A percentile compares a stretch with the other conserved stretches of the same genome.
Conservation (phyloP, 2,888 invertebrate species). For the Epirrita christyi region DNA sequence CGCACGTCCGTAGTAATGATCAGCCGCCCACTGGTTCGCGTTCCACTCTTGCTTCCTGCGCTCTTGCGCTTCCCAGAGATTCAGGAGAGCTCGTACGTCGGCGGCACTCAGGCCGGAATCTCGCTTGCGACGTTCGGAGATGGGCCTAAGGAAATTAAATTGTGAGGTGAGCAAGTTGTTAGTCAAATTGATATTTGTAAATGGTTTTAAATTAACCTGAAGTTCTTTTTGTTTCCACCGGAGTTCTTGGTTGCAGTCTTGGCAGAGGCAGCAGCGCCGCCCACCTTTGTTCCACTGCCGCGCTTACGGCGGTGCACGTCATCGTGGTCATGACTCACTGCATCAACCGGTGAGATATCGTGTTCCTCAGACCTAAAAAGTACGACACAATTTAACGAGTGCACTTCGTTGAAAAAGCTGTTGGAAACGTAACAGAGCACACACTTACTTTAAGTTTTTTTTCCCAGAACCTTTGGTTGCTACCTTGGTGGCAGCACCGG, state of each 20-base stretch:
- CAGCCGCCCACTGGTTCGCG: conserved; percentile 72
- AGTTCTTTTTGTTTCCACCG: conserved; percentile 78
- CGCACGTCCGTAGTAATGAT: conserved; percentile 70
- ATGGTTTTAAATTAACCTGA: conserved; percentile 61
- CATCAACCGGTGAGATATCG: conserved; percentile 65
- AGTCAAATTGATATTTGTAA: conserved; percentile 1
- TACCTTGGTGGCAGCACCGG: conserved; percentile 78
- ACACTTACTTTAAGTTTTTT: conserved; percentile 75
- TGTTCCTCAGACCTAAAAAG: conserved; percentile 65
- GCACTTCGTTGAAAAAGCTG: not conserved
- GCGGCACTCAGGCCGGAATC: conserved; percentile 86
- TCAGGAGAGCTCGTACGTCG: conserved; percentile 85
- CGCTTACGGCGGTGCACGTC: conserved; percentile 71
- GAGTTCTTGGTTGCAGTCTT: conserved; percentile 77
- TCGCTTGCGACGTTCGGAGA: conserved; percentile 83
- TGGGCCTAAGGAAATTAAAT: conserved; percentile 57
- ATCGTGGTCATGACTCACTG: conserved; percentile 62
- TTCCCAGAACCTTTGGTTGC: conserved; percentile 79
- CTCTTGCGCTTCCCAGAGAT: conserved; percentile 86
- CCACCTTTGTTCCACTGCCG: conserved; percentile 75
- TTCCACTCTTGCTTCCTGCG: conserved; percentile 81
- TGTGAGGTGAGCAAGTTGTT: conserved; percentile 20
- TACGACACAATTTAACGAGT: conserved; percentile 17
- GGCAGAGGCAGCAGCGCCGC: conserved; percentile 77
- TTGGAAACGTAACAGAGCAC: conserved; percentile 8